These are phyloP conservation scores for Hyperoplus lanceolatus DNA, from an alignment of 2,797 vertebrate genomes.

Conservation along the genomic window DNA sequence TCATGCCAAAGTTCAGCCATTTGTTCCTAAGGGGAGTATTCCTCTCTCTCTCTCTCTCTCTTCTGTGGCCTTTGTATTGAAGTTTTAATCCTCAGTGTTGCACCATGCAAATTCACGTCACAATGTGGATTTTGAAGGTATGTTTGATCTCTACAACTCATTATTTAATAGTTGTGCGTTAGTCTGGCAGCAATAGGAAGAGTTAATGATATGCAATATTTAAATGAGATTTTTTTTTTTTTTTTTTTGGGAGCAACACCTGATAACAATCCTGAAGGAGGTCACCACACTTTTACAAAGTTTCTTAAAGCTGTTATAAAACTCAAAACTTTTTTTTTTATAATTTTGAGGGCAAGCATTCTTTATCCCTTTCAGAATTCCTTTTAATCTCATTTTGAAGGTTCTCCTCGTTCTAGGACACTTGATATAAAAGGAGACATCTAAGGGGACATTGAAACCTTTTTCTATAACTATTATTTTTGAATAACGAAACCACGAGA, in stretches of 20 bases:
- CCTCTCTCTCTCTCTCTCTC: slow-evolving; percentile 14
- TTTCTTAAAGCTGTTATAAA: slow-evolving; percentile 42
- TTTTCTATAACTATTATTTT: slow-evolving; percentile 20
- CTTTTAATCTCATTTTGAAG: slow-evolving; percentile 42
- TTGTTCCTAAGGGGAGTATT: slow-evolving; percentile 44
- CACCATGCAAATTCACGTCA: slow-evolving; percentile 77
- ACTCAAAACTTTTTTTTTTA: slow-evolving; percentile 8
- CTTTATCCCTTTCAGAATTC: slow-evolving; percentile 29
- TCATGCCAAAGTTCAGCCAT: slow-evolving; percentile 72
- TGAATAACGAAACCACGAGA: slow-evolving; percentile 11
- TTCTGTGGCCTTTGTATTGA: slow-evolving; percentile 77
- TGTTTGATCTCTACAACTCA: slow-evolving; percentile 83
- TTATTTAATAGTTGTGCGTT: slow-evolving; percentile 88
- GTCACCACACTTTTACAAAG: slow-evolving; percentile 28
- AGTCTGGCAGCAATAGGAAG: slow-evolving; percentile 91
- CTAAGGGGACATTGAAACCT: neutral
- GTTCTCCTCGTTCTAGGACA: slow-evolving; percentile 32
- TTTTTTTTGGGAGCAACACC: neutral
- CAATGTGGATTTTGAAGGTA: slow-evolving; percentile 63
- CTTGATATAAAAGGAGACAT: slow-evolving; percentile 21
- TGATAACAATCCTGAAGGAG: slow-evolving; percentile 35
- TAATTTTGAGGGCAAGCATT: slow-evolving; percentile 19
- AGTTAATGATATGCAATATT: slow-evolving; percentile 87
- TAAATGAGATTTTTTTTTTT: slow-evolving; percentile 67
- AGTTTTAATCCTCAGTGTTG: slow-evolving; percentile 85